A percentile compares a stretch with the other conserved stretches of the same genome.
phyloP scores from a whole-genome alignment of 2,888 invertebrate genomes.

The Vanessa cardui region DNA sequence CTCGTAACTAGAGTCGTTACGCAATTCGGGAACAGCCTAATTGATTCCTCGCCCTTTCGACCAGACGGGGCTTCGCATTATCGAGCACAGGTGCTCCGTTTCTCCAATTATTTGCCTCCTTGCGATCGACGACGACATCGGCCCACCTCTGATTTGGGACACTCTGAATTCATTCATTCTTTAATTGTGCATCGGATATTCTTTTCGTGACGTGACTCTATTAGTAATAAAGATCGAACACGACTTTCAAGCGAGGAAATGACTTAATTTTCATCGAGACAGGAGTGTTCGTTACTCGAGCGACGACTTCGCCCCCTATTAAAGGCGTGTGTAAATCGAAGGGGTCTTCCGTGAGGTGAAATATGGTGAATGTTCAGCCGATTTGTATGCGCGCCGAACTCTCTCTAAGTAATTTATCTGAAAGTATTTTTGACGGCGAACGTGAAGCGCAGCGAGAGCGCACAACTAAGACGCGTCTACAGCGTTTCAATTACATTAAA shows the following conservation, averaged over 20 bases:
- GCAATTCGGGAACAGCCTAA: constrained; percentile 79
- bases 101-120: constrained; percentile 71
- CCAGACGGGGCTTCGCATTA: constrained; percentile 80
- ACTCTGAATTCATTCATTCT: constrained; percentile 66
- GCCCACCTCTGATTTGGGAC: constrained; percentile 63
- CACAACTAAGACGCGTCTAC: constrained; percentile 70
- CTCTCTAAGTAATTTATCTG: constrained; percentile 75
- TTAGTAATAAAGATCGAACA: constrained; percentile 69
- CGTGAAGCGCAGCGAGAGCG: constrained; percentile 56
- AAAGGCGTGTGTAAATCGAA: constrained; percentile 73
- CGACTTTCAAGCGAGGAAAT: constrained; percentile 65
- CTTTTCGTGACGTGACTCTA: constrained; percentile 72
- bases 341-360: constrained; percentile 67
- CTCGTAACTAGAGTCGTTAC: constrained; percentile 80
- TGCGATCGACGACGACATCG: constrained; percentile 69
- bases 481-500: constrained; percentile 81
- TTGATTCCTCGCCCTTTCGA: constrained; percentile 80
- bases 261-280: constrained; percentile 70
- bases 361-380: constrained; percentile 70
- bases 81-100: constrained; percentile 77
- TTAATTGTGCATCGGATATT: constrained; percentile 77
- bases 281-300: constrained; percentile 54
- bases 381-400: constrained; percentile 76
- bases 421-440: constrained; percentile 74
- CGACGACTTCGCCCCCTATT: constrained; percentile 51